A percentile compares a stretch with the other conserved stretches of the same genome.
Conservation (phyloP, 2,888 invertebrate species). For the Meteorus colon region DNA sequence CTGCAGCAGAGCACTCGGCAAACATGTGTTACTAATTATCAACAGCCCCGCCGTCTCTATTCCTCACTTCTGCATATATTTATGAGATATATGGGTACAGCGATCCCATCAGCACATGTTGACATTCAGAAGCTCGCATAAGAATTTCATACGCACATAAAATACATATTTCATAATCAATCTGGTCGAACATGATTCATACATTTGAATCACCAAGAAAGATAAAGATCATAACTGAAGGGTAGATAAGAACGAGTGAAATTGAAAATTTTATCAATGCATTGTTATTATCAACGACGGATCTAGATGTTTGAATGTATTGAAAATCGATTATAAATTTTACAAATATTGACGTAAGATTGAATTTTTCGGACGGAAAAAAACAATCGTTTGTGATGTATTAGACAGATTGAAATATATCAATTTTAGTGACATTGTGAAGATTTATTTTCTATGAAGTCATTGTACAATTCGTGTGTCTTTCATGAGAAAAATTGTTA, state of each 20-base stretch:
- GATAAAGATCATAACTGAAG: not conserved
- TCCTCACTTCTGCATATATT: constrained; percentile 15
- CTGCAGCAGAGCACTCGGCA: constrained; percentile 31
- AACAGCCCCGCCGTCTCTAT: constrained; percentile 31
- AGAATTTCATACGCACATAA: not conserved
- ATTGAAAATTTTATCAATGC: not conserved
- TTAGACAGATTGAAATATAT: too few relatives aligned
- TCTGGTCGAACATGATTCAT: not conserved
- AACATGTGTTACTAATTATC: constrained; percentile 50
- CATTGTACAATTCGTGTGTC: too few relatives aligned
- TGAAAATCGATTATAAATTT: too few relatives aligned
- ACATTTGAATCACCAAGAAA: not conserved
- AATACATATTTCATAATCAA: constrained; percentile 28
- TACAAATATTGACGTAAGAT: too few relatives aligned
- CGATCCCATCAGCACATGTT: constrained; percentile 29
- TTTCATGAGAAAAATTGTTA: not conserved
- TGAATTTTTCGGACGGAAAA: too few relatives aligned
- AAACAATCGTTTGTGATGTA: too few relatives aligned
- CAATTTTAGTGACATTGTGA: too few relatives aligned
- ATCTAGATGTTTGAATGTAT: too few relatives aligned
- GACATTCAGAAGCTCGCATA: constrained; percentile 8
- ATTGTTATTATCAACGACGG: too few relatives aligned
- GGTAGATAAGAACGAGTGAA: not conserved
- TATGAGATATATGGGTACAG: not conserved
- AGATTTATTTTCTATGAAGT: too few relatives aligned